Conservation (phyloP, 2,797 vertebrate genomes). For the Brotula barbata region DNA sequence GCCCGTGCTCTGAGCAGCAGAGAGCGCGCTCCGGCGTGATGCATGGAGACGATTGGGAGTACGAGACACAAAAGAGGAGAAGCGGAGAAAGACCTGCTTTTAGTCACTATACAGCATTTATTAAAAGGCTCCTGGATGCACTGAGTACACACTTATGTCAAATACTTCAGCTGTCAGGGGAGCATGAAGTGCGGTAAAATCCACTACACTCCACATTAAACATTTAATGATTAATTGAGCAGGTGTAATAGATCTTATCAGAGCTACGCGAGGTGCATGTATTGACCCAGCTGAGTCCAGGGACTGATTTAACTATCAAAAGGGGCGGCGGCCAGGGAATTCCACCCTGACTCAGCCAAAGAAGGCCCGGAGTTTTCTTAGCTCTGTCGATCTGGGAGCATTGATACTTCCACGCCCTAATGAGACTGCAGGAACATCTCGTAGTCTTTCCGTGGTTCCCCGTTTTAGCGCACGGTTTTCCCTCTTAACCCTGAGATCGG, state of each 20-base stretch:
- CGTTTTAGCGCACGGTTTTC: slow-evolving; percentile 68
- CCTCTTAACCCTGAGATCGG: slow-evolving; percentile 33
- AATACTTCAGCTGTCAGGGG: slow-evolving; percentile 10
- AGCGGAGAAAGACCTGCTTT: slow-evolving; percentile 37
- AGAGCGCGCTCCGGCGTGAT: slow-evolving; percentile 56
- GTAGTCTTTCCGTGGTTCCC: too few species aligned
- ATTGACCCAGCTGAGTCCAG: slow-evolving; percentile 61
- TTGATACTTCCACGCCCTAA: slow-evolving; percentile 72
- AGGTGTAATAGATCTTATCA: slow-evolving; percentile 18
- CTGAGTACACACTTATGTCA: slow-evolving; percentile 12
- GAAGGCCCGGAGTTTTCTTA: slow-evolving; percentile 51
- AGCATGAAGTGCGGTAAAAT: slow-evolving; percentile 1
- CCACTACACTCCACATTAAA: not conserved
- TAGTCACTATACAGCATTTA: slow-evolving; percentile 29
- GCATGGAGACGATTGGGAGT: slow-evolving; percentile 39
- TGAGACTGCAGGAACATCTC: slow-evolving; percentile 64
- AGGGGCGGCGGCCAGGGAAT: slow-evolving; percentile 56
- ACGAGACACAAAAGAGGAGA: slow-evolving; percentile 22
- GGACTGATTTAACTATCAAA: slow-evolving; percentile 65
- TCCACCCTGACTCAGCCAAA: slow-evolving; percentile 69
- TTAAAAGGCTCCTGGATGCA: slow-evolving; percentile 18
- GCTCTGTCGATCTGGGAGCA: slow-evolving; percentile 70
- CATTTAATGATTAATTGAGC: not conserved
- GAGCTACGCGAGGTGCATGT: slow-evolving; percentile 35
- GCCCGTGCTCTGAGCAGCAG: slow-evolving; percentile 61